Evolutionary conservation across 2,113 vertebrate genomes (phyloP).

Genomic region (Emydocephalus ijimae): DNA sequence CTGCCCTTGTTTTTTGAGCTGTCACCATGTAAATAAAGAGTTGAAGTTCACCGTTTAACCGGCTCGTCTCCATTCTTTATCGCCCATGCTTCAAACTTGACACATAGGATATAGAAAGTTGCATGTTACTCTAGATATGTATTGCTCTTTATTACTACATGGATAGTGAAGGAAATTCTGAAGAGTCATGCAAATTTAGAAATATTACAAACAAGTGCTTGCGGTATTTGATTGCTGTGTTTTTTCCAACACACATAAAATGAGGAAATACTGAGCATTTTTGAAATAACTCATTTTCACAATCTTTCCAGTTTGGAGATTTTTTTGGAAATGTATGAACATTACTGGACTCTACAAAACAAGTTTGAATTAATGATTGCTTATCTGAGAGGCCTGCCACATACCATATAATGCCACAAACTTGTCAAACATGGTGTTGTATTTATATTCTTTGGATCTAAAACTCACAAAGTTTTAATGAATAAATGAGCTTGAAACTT

Average conservation of each 20-base stretch:
- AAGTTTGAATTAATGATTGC: neutral
- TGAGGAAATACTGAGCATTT: conserved; percentile 38
- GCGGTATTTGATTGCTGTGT: conserved; percentile 21
- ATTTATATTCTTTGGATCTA: neutral
- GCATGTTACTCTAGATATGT: neutral
- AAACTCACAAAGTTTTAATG: neutral
- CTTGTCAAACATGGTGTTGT: neutral
- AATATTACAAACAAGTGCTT: conserved; percentile 38
- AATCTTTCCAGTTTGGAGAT: conserved; percentile 27
- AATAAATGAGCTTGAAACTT: neutral
- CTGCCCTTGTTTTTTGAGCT: too few species aligned
- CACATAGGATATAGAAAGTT: neutral
- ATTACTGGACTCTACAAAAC: conserved; percentile 16
- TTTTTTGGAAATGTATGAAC: conserved; percentile 24
- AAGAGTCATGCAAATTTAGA: neutral
- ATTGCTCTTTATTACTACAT: neutral
- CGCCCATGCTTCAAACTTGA: too few species aligned
- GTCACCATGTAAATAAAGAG: too few species aligned
- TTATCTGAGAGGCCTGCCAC: neutral
- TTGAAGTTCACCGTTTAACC: too few species aligned
- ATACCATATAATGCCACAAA: neutral
- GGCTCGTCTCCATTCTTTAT: too few species aligned
- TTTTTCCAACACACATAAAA: conserved; percentile 30
- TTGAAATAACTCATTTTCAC: conserved; percentile 29
- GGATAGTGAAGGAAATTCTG: too few species aligned